Conservation (phyloP, 2,888 invertebrate genomes). For the Marasmarcha lunaedactyla region DNA sequence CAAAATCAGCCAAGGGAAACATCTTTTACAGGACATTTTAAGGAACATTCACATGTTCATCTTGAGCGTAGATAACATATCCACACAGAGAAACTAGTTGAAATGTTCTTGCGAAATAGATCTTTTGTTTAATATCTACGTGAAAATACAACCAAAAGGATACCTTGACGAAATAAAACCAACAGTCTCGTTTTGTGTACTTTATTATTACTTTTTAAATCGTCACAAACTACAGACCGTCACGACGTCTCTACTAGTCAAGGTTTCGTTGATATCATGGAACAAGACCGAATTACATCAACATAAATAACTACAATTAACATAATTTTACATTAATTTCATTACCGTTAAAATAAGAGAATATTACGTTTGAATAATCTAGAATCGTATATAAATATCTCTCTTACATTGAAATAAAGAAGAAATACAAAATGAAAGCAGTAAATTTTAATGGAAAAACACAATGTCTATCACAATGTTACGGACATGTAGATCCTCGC, state of each 20-base stretch:
- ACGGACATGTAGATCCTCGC: slow-evolving; percentile 56
- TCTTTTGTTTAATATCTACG: too few species aligned
- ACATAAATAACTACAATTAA: slow-evolving; percentile 58
- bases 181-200: slow-evolving; percentile 36
- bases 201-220: slow-evolving; percentile 57
- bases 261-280: slow-evolving; percentile 54
- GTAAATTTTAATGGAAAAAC: slow-evolving; percentile 58
- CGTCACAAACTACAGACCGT: slow-evolving; percentile 61
- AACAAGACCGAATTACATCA: slow-evolving; percentile 51
- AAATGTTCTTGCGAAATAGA: too few species aligned
- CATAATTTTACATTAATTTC: slow-evolving; percentile 46
- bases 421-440: slow-evolving; percentile 50
- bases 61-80: too few species aligned
- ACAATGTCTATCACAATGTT: slow-evolving; percentile 67
- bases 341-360: slow-evolving; percentile 54
- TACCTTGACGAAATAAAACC: too few species aligned
- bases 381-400: slow-evolving; percentile 67
- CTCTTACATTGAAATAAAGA: slow-evolving; percentile 51
- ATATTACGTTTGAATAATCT: slow-evolving; percentile 54
- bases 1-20: too few species aligned
- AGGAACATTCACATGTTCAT: too few species aligned
- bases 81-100: too few species aligned
- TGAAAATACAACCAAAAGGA: too few species aligned
- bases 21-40: too few species aligned
- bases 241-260: slow-evolving; percentile 54